Base-by-base conservation (phyloP, 2,888 invertebrate genomes). In the Drosophila macrospina region DNA sequence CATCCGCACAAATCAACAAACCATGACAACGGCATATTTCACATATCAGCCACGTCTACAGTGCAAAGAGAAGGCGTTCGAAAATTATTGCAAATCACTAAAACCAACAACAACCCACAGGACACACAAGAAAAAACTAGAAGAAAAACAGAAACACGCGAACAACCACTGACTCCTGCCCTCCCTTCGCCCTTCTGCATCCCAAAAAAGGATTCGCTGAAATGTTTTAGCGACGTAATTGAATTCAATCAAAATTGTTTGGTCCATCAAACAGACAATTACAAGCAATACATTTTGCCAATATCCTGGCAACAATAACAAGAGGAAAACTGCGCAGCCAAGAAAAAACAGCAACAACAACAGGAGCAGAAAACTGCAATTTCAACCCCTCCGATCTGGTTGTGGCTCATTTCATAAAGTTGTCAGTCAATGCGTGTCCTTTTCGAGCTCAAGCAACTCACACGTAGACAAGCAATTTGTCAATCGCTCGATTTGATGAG, bases 191-290 rank as follows among this genome's bases (percentile, higher is more conserved):
- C 37, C 48, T 34, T 13, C 11, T 16, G 28, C 39, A 26, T 37
- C 30, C 41, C 28, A 54, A 52, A 41, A 61, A 72, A 76, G 59
- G 67, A 64, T 59, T 60, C 67, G 54, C 28, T 41, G 64, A 64
- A 64, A 74, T 65, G 71, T n/a, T 69, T 55, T 2, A 50, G 69
- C 70, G 50, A 74, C 66, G 77, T 81, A 88, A 86, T 87, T 84
- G 86, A 90, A 90, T 90, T 90, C 91, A 90, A 90, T 90, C 91
- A 90, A 90, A 90, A 90, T 90, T 90, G 83, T 88, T 90, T 89
- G 90, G 85, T 80, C 86, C 91, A 90, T 90, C 90, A 90, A 89
- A 87, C 90, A 90, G 86, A 87, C 90, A 90, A 90, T 89, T 89
- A 89, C 86, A 77, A 79, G 86, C 86, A 75, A 88, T 89, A 84